Evolutionary conservation across 2,888 invertebrate genomes (phyloP), one percentile per base, ranked within the genome.

Genomic region (Drymonia ruficornis): DNA sequence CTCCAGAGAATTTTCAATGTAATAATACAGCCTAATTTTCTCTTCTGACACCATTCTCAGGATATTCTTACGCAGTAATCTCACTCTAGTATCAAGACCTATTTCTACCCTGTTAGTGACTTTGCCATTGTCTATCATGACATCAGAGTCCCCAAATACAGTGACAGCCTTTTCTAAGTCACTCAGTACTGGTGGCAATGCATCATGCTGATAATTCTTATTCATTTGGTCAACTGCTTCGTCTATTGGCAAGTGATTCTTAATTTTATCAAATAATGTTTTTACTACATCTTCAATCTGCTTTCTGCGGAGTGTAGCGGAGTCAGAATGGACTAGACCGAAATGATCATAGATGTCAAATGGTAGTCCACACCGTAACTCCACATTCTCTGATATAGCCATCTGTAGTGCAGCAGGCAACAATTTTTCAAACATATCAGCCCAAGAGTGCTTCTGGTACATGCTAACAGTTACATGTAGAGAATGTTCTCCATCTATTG

Each of bases 381-480:
- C 95, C 0, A 96, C 83, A 84, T 97, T 95, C 53, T 95, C 93
- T 53, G 91, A 91, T 18, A 96, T 94, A 0, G 98, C 97, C 53
- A 90, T 86, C 70, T 96, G 93, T 54, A 99, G 73, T 0, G 98
- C 97, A 34, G 93, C 86, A 0, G 98, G 97, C 43, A 99, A 64
- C 61, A 96, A 80, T 92, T 96, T 96, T 79, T 98, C 96, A 62
- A 99, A 89, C 7, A 98, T 93, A 91, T 99, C 98, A 28, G 96
- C 96, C 95, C 97, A 99, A 0, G 97, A 94, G 80, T 97, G 98
- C 73, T 95, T 96, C 80, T 99, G 99, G 78, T 97, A 98, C 73
- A 97, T 96, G 49, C 98, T 99, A 5, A 99, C 89, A 0, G 99
- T 99, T 6, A 99, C 95, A 83, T 99, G 99, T 2, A 99, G 93